phyloP scores from a whole-genome alignment of 2,113 vertebrate genomes.

The Myxocyprinus asiaticus region DNA sequence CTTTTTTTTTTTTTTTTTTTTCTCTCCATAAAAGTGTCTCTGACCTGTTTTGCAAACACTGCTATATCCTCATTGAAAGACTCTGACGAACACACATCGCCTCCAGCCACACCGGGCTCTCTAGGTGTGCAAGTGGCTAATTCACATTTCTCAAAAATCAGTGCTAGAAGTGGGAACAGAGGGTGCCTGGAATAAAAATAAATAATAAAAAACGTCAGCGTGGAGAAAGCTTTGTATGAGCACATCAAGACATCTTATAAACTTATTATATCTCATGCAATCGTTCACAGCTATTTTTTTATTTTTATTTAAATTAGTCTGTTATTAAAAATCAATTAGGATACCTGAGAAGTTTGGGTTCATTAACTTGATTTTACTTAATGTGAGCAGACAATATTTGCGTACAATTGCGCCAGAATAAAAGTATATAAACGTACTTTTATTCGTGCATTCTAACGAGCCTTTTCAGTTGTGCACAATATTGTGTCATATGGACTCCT shows the following conservation, averaged over 20 bases:
- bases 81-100: constrained; percentile 98
- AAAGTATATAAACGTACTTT: background rate
- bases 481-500: background rate
- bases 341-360: background rate
- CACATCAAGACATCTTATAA: background rate
- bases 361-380: background rate
- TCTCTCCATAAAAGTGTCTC: constrained; percentile 62
- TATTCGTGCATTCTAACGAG: background rate
- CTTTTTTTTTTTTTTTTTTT: background rate
- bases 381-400: background rate
- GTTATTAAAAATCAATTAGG: background rate
- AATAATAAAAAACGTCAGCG: constrained; percentile 71
- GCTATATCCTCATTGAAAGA: constrained; percentile 99
- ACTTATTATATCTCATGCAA: background rate
- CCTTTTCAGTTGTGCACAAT: background rate
- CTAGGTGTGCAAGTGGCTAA: constrained; percentile 99
- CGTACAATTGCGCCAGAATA: background rate
- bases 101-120: constrained; percentile 98
- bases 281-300: background rate
- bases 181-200: constrained; percentile 95
- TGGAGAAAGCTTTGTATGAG: constrained; percentile 12
- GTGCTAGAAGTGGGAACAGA: constrained; percentile 98
- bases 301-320: background rate
- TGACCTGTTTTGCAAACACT: constrained; percentile 99
- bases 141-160: constrained; percentile 99